Percentiles rank a stretch among this genome's conserved stretches.
These are phyloP conservation scores for Mythimna lalbum DNA, from an alignment of 2,888 invertebrate genomes.

Conservation along the genomic window DNA sequence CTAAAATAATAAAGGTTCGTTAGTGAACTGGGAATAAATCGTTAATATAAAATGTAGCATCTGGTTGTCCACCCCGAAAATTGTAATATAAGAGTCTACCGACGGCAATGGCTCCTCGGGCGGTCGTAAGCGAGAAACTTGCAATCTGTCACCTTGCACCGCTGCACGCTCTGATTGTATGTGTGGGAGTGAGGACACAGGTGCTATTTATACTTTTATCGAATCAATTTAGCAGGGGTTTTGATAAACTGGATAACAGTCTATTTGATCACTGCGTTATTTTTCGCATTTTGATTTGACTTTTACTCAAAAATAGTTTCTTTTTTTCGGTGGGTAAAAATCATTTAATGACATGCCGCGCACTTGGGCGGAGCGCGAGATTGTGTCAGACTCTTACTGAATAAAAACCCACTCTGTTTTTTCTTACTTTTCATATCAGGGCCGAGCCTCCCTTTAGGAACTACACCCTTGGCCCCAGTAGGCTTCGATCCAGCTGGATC, in stretches of 20 bases:
- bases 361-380: no score
- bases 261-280: not conserved
- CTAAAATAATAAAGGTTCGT: not conserved
- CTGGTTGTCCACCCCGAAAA: conserved; percentile 54
- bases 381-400: no score
- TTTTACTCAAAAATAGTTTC: conserved; percentile 6
- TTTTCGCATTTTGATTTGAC: not conserved
- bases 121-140: conserved; percentile 51
- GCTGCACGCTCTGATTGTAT: conserved; percentile 50
- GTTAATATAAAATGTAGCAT: conserved; percentile 41
- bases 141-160: conserved; percentile 57
- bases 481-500: no score
- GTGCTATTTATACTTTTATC: conserved; percentile 46
- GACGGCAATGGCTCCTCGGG: conserved; percentile 50
- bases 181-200: conserved; percentile 26
- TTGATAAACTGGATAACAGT: conserved; percentile 4
- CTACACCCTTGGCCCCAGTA: no score
- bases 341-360: no score
- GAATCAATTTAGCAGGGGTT: conserved; percentile 6
- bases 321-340: no score
- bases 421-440: no score
- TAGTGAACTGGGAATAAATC: conserved; percentile 27
- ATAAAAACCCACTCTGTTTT: no score
- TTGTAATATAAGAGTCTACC: conserved; percentile 54
- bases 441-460: no score